Evolutionary conservation across 2,888 invertebrate species (phyloP).

Genomic region (Rugalucina vietnamica): DNA sequence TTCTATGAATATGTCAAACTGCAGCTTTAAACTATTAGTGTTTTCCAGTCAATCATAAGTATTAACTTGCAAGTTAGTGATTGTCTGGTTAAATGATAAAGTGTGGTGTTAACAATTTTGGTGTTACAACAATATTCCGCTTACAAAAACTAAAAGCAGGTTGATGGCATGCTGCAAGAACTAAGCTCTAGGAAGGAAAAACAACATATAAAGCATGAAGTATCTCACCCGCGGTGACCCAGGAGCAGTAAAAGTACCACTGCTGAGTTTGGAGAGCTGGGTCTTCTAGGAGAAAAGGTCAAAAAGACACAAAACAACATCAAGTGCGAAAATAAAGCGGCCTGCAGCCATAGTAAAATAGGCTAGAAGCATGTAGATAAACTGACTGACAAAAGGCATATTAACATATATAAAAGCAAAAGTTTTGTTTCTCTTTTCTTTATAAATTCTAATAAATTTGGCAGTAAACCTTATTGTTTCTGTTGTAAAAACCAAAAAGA

Average conservation of each 20-base stretch:
- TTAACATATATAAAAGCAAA: neutral
- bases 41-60: no score
- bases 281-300: conserved; percentile 6
- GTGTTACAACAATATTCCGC: no score
- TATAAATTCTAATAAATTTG: no score
- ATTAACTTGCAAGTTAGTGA: no score
- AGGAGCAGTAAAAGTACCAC: conserved; percentile 9
- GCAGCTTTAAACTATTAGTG: no score
- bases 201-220: neutral
- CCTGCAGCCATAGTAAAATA: neutral
- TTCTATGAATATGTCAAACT: no score
- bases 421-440: no score
- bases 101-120: no score
- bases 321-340: neutral
- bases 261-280: neutral
- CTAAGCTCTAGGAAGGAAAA: neutral
- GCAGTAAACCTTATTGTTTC: no score
- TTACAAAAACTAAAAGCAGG: no score
- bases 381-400: conserved; percentile 6
- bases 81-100: no score
- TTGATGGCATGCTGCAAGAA: neutral
- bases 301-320: conserved; percentile 3
- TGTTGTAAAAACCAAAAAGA: no score
- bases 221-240: neutral
- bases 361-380: neutral